phyloP scores from a whole-genome alignment of 2,888 invertebrate genomes.

The Thyatira batis region DNA sequence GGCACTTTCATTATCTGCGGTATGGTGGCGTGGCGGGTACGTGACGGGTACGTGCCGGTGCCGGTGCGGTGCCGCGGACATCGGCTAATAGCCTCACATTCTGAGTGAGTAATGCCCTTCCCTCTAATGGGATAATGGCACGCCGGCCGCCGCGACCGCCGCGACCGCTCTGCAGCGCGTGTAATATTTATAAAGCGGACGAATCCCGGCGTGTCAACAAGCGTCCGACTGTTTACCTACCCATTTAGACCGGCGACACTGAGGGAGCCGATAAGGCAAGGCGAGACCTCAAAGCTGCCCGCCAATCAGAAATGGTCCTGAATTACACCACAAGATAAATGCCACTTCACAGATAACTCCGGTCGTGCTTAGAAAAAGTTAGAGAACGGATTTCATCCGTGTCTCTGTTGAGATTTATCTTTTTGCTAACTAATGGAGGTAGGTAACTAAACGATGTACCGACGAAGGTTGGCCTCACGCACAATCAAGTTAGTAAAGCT shows the following conservation, averaged over 20 bases:
- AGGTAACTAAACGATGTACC: neutral
- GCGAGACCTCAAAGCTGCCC: slow-evolving; percentile 22
- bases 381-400: neutral
- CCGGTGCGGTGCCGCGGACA: slow-evolving; percentile 34
- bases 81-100: slow-evolving; percentile 67
- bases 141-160: slow-evolving; percentile 31
- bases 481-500: slow-evolving; percentile 1
- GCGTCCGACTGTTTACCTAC: slow-evolving; percentile 67
- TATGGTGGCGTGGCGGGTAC: slow-evolving; percentile 21
- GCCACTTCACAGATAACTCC: neutral
- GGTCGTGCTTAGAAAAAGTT: neutral
- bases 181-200: slow-evolving; percentile 77
- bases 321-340: slow-evolving; percentile 16
- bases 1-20: slow-evolving; percentile 1
- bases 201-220: slow-evolving; percentile 73
- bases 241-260: slow-evolving; percentile 58
- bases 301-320: slow-evolving; percentile 21
- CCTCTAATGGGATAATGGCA: slow-evolving; percentile 75
- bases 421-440: neutral
- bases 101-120: slow-evolving; percentile 72
- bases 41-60: no score
- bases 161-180: slow-evolving; percentile 53
- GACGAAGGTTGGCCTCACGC: neutral
- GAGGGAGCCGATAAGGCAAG: slow-evolving; percentile 60
- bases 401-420: slow-evolving; percentile 2